Percentiles rank a stretch among this genome's conserved stretches.
Evolutionary conservation across 2,888 invertebrate species (phyloP).

Genomic region (Macroteleia sp.): DNA sequence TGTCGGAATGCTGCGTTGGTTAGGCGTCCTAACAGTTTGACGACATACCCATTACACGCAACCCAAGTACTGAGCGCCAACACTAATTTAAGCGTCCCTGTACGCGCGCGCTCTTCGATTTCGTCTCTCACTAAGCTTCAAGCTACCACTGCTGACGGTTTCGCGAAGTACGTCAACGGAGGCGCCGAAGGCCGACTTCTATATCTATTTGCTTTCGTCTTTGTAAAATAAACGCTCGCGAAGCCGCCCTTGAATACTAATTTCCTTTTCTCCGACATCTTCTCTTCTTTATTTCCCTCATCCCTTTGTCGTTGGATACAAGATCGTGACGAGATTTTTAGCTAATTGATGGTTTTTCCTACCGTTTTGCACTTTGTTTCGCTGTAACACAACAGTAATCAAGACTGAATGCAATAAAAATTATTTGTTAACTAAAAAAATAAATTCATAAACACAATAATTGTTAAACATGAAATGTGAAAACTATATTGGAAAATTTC

Average conservation of each 20-base stretch:
- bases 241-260: slow-evolving; percentile 77
- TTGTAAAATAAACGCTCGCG: slow-evolving; percentile 79
- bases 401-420: slow-evolving; percentile 3
- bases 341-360: slow-evolving; percentile 56
- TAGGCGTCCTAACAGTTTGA: slow-evolving; percentile 80
- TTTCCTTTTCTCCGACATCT: slow-evolving; percentile 46
- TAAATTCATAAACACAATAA: no score
- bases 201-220: slow-evolving; percentile 77
- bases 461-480: no score
- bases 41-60: slow-evolving; percentile 80
- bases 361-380: slow-evolving; percentile 41
- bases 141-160: slow-evolving; percentile 51
- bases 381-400: slow-evolving; percentile 23
- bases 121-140: slow-evolving; percentile 6
- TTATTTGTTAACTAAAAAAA: no score
- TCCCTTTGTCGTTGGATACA: slow-evolving; percentile 2
- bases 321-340: slow-evolving; percentile 46
- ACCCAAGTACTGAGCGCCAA: slow-evolving; percentile 39
- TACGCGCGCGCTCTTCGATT: slow-evolving; percentile 34
- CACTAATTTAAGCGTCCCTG: slow-evolving; percentile 25
- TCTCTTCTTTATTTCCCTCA: slow-evolving; percentile 9
- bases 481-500: no score
- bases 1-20: slow-evolving; percentile 73
- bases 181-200: slow-evolving; percentile 56
- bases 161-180: slow-evolving; percentile 45